Conservation (phyloP, 2,113 vertebrate genomes). For the Mugil cephalus region DNA sequence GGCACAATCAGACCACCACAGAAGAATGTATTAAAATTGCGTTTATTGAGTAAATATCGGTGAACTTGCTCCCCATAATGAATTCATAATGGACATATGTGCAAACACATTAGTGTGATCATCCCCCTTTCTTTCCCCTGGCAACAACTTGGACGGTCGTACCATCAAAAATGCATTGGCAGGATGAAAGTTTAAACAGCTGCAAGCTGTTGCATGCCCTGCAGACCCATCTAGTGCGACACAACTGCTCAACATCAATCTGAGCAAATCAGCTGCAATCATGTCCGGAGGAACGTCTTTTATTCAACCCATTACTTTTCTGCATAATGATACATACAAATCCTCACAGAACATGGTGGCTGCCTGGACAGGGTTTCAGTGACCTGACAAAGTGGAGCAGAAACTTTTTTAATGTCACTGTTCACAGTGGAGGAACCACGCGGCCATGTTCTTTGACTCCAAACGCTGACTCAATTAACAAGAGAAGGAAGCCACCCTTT, state of each 20-base stretch:
- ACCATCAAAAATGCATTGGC: conserved; percentile 61
- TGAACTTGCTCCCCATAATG: conserved; percentile 41
- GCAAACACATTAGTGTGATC: conserved; percentile 37
- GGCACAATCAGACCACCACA: not conserved
- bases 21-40: conserved; percentile 29
- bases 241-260: conserved; percentile 28
- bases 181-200: conserved; percentile 67
- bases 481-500: conserved; percentile 70
- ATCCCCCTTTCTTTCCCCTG: conserved; percentile 20
- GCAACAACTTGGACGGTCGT: conserved; percentile 12
- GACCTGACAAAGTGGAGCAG: conserved; percentile 59
- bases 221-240: conserved; percentile 32
- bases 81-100: conserved; percentile 40
- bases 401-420: conserved; percentile 67
- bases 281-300: conserved; percentile 29
- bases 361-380: conserved; percentile 37
- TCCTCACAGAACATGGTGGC: conserved; percentile 1
- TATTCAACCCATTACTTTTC: conserved; percentile 49
- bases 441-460: conserved; percentile 65
- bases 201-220: conserved; percentile 42
- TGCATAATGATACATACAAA: conserved; percentile 43
- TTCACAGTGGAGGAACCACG: conserved; percentile 43
- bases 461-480: conserved; percentile 75
- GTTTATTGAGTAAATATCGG: conserved; percentile 46
- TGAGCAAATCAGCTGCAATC: conserved; percentile 28